Evolutionary conservation across 2,113 vertebrate species (phyloP).

Genomic region (Orcinus orca): DNA sequence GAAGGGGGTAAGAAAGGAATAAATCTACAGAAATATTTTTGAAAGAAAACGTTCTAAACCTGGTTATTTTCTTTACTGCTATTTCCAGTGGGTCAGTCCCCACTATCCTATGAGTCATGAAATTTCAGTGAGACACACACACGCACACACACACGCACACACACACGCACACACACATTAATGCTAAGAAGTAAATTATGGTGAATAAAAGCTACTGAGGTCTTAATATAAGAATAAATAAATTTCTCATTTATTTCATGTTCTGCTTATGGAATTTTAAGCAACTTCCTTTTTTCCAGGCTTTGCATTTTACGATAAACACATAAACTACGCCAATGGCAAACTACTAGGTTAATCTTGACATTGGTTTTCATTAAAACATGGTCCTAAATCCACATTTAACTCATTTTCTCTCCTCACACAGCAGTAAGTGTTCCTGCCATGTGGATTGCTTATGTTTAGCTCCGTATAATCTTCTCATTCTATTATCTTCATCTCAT

Average conservation of each 20-base stretch:
- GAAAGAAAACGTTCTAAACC: background rate
- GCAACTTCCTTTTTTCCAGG: background rate
- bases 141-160: background rate
- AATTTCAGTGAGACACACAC: background rate
- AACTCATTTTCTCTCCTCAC: conserved; percentile 8
- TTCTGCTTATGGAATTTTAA: conserved; percentile 34
- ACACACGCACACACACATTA: background rate
- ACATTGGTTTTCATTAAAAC: conserved; percentile 13
- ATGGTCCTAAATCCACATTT: conserved; percentile 19
- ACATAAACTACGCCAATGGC: background rate
- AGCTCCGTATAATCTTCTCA: background rate
- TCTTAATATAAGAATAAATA: conserved; percentile 42
- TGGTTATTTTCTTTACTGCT: background rate
- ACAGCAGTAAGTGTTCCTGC: background rate
- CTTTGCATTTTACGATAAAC: background rate
- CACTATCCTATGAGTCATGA: background rate
- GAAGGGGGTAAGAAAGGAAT: background rate
- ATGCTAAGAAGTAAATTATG: background rate
- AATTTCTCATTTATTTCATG: conserved; percentile 44
- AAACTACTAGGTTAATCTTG: background rate
- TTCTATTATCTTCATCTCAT: background rate
- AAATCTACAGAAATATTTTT: background rate
- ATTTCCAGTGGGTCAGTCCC: background rate
- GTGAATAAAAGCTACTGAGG: background rate
- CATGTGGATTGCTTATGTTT: background rate